A percentile compares a stretch with the other conserved stretches of the same genome.
phyloP scores from a whole-genome alignment of 37 sponge, comb jelly and placozoan species.

The Chondrosia reniformis region DNA sequence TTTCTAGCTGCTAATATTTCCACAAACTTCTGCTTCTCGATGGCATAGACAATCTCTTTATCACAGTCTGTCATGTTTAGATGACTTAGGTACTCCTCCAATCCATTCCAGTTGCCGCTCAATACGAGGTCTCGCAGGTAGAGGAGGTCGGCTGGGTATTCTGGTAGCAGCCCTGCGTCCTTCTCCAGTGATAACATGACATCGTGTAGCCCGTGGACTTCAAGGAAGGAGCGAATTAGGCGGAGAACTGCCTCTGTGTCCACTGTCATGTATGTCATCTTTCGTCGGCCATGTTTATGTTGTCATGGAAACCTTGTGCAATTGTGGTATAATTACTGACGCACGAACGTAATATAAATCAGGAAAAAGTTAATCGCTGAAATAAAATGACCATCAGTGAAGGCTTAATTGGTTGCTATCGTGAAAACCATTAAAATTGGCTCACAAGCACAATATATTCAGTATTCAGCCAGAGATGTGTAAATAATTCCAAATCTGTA shows the following conservation, averaged over 20 bases:
- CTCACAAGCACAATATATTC: no score
- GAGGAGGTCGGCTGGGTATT: conserved; percentile 42
- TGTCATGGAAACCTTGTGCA: conserved; percentile 1
- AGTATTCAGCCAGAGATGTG: no score
- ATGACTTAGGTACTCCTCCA: conserved; percentile 39
- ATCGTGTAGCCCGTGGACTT: not conserved
- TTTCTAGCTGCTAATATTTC: conserved; percentile 15
- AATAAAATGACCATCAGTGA: no score
- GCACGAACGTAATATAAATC: no score
- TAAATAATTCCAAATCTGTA: no score
- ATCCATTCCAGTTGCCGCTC: conserved; percentile 67
- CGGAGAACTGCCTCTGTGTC: not conserved
- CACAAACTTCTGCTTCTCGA: conserved; percentile 49
- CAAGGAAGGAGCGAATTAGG: not conserved
- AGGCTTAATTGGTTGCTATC: no score
- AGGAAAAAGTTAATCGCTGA: no score
- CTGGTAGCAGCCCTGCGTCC: not conserved
- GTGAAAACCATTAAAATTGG: no score
- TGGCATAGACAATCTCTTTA: conserved; percentile 12
- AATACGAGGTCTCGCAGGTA: conserved; percentile 62
- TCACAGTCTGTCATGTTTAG: conserved; percentile 8
- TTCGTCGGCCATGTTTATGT: not conserved
- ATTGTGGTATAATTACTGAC: no score
- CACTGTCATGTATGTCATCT: not conserved
- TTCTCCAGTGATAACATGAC: not conserved